A percentile compares a stretch with the other conserved stretches of the same genome.
Conservation (phyloP, 2,113 vertebrate genomes). For the Trematomus loennbergii region DNA sequence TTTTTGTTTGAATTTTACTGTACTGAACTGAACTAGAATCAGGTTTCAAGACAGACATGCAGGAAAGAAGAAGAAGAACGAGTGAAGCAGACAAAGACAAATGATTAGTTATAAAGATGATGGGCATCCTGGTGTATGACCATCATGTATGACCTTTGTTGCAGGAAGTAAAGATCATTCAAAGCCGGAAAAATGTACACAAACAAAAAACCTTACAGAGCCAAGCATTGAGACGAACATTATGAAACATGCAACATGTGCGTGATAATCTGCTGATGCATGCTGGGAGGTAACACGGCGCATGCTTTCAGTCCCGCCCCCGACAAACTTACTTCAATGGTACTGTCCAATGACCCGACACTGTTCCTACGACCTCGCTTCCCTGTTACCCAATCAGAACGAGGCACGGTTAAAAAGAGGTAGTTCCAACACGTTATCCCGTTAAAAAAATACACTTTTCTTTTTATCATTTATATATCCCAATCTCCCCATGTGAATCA, state of each 20-base stretch:
- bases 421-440: not conserved
- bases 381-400: conserved; percentile 85
- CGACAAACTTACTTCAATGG: conserved; percentile 92
- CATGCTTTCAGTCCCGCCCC: conserved; percentile 32
- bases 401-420: conserved; percentile 36
- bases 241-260: conserved; percentile 6
- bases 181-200: not conserved
- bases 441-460: not conserved
- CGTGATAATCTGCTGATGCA: not conserved
- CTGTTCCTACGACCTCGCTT: conserved; percentile 95
- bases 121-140: not conserved
- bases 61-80: not conserved
- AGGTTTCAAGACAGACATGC: conserved; percentile 5
- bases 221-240: not conserved
- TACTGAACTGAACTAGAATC: too few species aligned
- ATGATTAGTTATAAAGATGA: not conserved
- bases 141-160: not conserved
- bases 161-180: not conserved
- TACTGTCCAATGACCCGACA: conserved; percentile 95
- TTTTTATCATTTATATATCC: not conserved
- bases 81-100: not conserved
- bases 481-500: too few species aligned
- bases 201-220: too few species aligned
- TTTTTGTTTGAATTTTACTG: too few species aligned
- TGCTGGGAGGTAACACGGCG: conserved; percentile 4